Percentiles rank a stretch among this genome's conserved stretches.
Evolutionary conservation across 2,888 invertebrate genomes (phyloP).

Genomic region (Orthosia gothica): DNA sequence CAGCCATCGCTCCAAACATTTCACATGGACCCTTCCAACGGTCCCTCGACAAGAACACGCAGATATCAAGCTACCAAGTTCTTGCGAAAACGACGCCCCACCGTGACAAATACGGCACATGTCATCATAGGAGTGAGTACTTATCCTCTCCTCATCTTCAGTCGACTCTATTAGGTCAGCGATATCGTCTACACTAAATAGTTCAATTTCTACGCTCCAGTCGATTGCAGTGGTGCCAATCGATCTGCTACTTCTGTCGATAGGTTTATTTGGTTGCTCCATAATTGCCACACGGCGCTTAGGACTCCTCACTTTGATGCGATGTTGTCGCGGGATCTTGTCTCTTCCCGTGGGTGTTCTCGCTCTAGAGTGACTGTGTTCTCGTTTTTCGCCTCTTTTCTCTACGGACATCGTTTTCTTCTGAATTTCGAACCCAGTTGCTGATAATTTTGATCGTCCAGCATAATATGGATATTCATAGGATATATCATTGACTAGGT

Average conservation of each 20-base stretch:
- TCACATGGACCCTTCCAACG: slow-evolving; percentile 94
- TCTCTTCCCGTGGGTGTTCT: slow-evolving; percentile 72
- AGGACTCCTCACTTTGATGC: slow-evolving; percentile 85
- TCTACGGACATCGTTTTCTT: slow-evolving; percentile 49
- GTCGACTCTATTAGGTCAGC: slow-evolving; percentile 58
- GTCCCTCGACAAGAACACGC: slow-evolving; percentile 92
- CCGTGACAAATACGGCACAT: slow-evolving; percentile 90
- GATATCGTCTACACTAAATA: slow-evolving; percentile 59
- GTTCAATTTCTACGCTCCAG: slow-evolving; percentile 74
- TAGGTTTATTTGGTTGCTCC: slow-evolving; percentile 70
- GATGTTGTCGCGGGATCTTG: slow-evolving; percentile 79
- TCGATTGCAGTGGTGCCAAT: slow-evolving; percentile 74
- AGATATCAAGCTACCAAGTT: slow-evolving; percentile 84
- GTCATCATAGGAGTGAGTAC: slow-evolving; percentile 82
- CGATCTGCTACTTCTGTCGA: slow-evolving; percentile 61
- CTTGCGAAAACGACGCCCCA: slow-evolving; percentile 78
- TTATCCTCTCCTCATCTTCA: slow-evolving; percentile 74
- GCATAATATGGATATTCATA: slow-evolving; percentile 36
- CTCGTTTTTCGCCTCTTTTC: slow-evolving; percentile 50
- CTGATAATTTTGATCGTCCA: slow-evolving; percentile 39
- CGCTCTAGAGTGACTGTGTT: slow-evolving; percentile 59
- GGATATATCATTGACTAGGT: slow-evolving; percentile 69
- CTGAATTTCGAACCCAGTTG: slow-evolving; percentile 43
- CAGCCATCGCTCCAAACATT: slow-evolving; percentile 95
- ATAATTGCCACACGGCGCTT: slow-evolving; percentile 73